Evolutionary conservation across 2,797 vertebrate species (phyloP).

Genomic region (Hippoglossus hippoglossus): DNA sequence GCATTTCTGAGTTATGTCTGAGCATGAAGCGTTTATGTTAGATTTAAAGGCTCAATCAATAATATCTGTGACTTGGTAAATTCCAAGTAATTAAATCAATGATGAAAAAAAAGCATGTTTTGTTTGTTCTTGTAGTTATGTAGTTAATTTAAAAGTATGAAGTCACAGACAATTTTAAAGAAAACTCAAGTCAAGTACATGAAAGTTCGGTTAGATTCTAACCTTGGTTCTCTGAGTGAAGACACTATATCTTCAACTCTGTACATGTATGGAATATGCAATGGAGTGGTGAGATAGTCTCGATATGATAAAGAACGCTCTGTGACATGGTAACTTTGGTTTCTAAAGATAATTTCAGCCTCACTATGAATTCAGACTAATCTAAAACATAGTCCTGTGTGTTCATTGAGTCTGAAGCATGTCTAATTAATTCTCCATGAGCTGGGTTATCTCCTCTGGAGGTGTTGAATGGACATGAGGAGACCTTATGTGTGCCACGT

Average conservation of each 20-base stretch:
- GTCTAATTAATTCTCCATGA: not conserved
- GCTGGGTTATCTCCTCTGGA: not conserved
- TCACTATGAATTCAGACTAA: constrained; percentile 1
- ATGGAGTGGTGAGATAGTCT: too few species aligned
- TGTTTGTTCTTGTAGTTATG: not conserved
- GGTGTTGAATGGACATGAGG: constrained; percentile 22
- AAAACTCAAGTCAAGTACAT: too few species aligned
- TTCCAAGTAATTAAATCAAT: constrained; percentile 14
- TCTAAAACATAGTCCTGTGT: not conserved
- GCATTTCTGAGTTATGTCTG: not conserved
- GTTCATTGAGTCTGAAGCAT: not conserved
- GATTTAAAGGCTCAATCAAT: constrained; percentile 3
- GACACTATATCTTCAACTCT: too few species aligned
- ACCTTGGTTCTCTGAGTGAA: too few species aligned
- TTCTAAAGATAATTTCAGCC: not conserved
- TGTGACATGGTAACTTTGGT: too few species aligned
- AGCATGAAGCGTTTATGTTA: not conserved
- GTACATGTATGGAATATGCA: too few species aligned
- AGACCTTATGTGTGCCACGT: constrained; percentile 29
- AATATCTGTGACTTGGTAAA: constrained; percentile 9
- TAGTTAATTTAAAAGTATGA: too few species aligned
- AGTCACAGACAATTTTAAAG: too few species aligned
- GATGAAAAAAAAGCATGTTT: constrained; percentile 7
- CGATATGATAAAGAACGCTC: too few species aligned
- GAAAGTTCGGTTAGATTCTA: too few species aligned